These are phyloP conservation scores for Parochlus steinenii DNA, from an alignment of 2,888 invertebrate genomes.

Conservation along the genomic window DNA sequence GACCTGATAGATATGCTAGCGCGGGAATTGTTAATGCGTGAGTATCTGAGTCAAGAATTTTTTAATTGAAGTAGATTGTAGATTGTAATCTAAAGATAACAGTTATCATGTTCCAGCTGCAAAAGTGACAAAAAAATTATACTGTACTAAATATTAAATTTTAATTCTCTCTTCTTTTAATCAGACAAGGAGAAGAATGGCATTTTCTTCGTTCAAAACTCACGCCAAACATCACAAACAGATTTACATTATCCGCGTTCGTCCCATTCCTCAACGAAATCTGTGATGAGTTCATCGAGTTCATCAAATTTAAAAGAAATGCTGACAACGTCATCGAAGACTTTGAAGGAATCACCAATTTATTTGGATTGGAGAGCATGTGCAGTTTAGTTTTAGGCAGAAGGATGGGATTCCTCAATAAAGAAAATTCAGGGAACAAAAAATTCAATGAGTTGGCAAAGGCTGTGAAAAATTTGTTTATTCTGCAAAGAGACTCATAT, in stretches of 20 bases:
- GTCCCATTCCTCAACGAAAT: constrained; percentile 57
- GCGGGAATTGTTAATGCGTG: constrained; percentile 71
- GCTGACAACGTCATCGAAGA: constrained; percentile 37
- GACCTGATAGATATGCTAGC: constrained; percentile 66
- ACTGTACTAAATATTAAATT: too few relatives aligned
- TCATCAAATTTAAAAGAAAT: constrained; percentile 40
- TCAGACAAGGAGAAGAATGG: constrained; percentile 65
- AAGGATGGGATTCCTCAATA: constrained; percentile 52
- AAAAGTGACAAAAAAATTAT: too few relatives aligned
- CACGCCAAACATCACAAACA: constrained; percentile 59
- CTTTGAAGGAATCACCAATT: constrained; percentile 58
- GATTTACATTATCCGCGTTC: constrained; percentile 55
- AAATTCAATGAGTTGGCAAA: constrained; percentile 45
- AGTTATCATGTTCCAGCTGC: neutral
- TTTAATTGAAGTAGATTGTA: neutral
- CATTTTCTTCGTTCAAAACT: constrained; percentile 51
- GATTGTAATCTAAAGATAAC: neutral
- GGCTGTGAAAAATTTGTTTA: constrained; percentile 62
- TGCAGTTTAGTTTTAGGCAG: constrained; percentile 65
- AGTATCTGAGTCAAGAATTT: constrained; percentile 28
- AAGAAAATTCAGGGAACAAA: constrained; percentile 33
- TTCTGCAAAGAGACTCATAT: constrained; percentile 63
- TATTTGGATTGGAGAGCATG: constrained; percentile 65
- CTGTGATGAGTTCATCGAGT: constrained; percentile 57
- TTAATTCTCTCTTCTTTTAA: too few relatives aligned